A percentile compares a stretch with the other conserved stretches of the same genome.
These are phyloP conservation scores for Lucilia sericata DNA, from an alignment of 1,140 invertebrate species.

Conservation along the genomic window DNA sequence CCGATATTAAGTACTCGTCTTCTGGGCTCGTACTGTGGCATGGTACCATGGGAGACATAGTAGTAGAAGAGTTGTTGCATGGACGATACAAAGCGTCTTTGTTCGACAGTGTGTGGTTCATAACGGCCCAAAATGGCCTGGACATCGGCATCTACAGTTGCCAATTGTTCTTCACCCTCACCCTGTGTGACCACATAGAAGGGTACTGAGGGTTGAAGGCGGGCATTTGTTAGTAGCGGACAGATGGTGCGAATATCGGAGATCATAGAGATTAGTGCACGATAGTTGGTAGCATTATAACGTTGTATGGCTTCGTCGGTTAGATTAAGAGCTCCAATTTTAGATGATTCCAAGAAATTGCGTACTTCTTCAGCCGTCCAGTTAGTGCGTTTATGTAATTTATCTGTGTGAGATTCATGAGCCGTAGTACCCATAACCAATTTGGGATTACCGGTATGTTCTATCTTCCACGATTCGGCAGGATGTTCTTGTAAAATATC, in stretches of 20 bases:
- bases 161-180: slow-evolving; percentile 70
- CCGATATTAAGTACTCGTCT: slow-evolving; percentile 75
- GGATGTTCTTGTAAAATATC: slow-evolving; percentile 75
- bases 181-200: slow-evolving; percentile 81
- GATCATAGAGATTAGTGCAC: slow-evolving; percentile 78
- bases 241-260: slow-evolving; percentile 84
- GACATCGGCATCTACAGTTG: slow-evolving; percentile 77
- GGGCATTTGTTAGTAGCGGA: slow-evolving; percentile 76
- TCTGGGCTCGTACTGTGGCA: slow-evolving; percentile 71
- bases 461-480: slow-evolving; percentile 71
- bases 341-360: slow-evolving; percentile 74
- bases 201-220: slow-evolving; percentile 72
- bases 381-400: slow-evolving; percentile 71
- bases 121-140: slow-evolving; percentile 84
- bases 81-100: slow-evolving; percentile 79
- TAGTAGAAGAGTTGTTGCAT: slow-evolving; percentile 87
- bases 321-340: slow-evolving; percentile 73
- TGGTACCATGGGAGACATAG: slow-evolving; percentile 79
- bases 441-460: slow-evolving; percentile 68
- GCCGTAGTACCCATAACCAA: slow-evolving; percentile 80
- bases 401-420: slow-evolving; percentile 75
- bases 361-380: slow-evolving; percentile 75
- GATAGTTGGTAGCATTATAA: slow-evolving; percentile 75
- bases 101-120: slow-evolving; percentile 76
- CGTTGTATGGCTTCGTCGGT: slow-evolving; percentile 73